Percentiles rank a stretch among this genome's conserved stretches.
phyloP scores from a whole-genome alignment of 2,888 invertebrate species.

The Melanostoma scalare region DNA sequence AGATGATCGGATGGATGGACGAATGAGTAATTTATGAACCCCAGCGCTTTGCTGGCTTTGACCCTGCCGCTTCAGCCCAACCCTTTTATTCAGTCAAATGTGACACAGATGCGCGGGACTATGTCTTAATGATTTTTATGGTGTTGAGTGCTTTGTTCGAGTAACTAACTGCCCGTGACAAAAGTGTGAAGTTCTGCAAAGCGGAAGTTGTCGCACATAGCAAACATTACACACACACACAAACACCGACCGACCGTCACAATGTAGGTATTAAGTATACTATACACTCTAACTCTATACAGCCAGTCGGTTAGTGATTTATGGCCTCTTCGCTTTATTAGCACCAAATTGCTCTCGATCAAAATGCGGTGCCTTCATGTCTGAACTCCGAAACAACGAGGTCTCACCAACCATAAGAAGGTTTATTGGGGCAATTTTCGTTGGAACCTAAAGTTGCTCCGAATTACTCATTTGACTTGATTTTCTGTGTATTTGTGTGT shows the following conservation, averaged over 20 bases:
- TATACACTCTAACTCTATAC: conserved; percentile 3
- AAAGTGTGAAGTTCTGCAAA: conserved; percentile 72
- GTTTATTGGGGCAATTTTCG: conserved; percentile 63
- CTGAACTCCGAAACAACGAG: conserved; percentile 34
- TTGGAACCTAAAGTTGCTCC: conserved; percentile 42
- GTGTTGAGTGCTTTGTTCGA: conserved; percentile 72
- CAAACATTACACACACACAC: no score
- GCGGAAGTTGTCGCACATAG: conserved; percentile 64
- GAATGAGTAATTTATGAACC: conserved; percentile 68
- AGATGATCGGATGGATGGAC: conserved; percentile 60
- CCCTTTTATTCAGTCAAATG: conserved; percentile 65
- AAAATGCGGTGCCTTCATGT: conserved; percentile 48
- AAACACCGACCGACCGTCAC: conserved; percentile 22
- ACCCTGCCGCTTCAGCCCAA: conserved; percentile 65
- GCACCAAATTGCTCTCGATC: conserved; percentile 60
- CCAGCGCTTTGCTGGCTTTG: conserved; percentile 24
- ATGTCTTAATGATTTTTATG: conserved; percentile 72
- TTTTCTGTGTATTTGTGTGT: background rate
- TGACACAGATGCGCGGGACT: conserved; percentile 68
- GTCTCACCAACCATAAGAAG: conserved; percentile 1
- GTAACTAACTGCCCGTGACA: conserved; percentile 69
- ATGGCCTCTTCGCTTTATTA: conserved; percentile 62
- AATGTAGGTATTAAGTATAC: background rate
- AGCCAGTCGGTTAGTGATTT: conserved; percentile 61
- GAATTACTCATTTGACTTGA: conserved; percentile 50